Evolutionary conservation across 2,113 vertebrate species (phyloP).

Genomic region (Artemisiospiza belli): DNA sequence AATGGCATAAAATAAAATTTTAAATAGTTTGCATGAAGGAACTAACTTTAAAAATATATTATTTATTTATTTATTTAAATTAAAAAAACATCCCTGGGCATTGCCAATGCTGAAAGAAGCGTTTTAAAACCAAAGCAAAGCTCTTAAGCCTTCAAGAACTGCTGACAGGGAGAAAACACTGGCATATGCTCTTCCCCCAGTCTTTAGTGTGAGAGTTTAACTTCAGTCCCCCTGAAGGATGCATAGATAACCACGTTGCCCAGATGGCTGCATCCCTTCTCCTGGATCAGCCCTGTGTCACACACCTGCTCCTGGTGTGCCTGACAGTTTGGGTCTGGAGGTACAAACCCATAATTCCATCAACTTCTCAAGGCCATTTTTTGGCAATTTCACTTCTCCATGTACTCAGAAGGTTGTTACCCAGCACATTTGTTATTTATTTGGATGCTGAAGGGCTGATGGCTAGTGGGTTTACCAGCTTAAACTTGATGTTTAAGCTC

Average conservation of each 20-base stretch:
- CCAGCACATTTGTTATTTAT: background rate
- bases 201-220: background rate
- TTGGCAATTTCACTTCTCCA: background rate
- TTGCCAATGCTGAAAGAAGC: background rate
- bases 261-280: background rate
- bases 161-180: background rate
- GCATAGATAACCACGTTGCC: fast-evolving
- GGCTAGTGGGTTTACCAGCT: background rate
- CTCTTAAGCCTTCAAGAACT: background rate
- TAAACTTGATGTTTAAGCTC: background rate
- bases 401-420: background rate
- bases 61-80: background rate
- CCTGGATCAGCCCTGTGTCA: background rate
- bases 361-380: background rate
- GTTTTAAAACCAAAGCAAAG: background rate
- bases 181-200: background rate
- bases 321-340: background rate
- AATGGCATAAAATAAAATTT: background rate
- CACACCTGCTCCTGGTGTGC: too few species aligned
- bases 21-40: background rate
- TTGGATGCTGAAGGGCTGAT: background rate
- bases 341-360: background rate
- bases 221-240: background rate
- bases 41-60: background rate
- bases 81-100: background rate